Conservation (phyloP, 2,113 vertebrate genomes). For the Trichomycterus rosablanca region DNA sequence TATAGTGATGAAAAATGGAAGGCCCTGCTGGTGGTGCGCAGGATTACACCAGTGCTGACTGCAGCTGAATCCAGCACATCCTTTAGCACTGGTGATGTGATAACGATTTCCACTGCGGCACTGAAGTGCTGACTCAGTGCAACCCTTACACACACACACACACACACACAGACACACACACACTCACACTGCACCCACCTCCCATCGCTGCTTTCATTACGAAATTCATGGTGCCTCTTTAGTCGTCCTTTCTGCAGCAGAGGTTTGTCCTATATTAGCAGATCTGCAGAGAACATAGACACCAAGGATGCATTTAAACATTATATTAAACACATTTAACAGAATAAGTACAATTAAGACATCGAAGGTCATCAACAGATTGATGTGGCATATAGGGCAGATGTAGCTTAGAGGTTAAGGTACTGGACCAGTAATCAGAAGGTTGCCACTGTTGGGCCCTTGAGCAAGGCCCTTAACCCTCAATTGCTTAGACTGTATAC, state of each 20-base stretch:
- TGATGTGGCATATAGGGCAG: no score
- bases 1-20: no score
- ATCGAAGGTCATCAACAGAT: no score
- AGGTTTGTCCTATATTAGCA: neutral
- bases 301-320: neutral
- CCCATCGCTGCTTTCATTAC: conserved; percentile 46
- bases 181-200: conserved; percentile 35
- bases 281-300: conserved; percentile 21
- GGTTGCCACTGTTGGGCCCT: no score
- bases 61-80: neutral
- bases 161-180: conserved; percentile 20
- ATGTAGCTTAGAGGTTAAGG: no score
- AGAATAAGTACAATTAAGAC: no score
- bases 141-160: conserved; percentile 10
- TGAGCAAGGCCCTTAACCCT: no score
- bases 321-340: no score
- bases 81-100: neutral
- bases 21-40: no score
- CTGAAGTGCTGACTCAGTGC: conserved; percentile 21
- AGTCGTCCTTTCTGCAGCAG: neutral
- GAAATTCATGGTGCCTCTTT: conserved; percentile 43
- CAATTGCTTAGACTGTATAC: no score
- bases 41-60: no score
- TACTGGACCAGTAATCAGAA: no score
- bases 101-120: conserved; percentile 19